A percentile compares a stretch with the other conserved stretches of the same genome.
Conservation (phyloP, 2,888 invertebrate species). For the Venustoraphidia nigricollis region DNA sequence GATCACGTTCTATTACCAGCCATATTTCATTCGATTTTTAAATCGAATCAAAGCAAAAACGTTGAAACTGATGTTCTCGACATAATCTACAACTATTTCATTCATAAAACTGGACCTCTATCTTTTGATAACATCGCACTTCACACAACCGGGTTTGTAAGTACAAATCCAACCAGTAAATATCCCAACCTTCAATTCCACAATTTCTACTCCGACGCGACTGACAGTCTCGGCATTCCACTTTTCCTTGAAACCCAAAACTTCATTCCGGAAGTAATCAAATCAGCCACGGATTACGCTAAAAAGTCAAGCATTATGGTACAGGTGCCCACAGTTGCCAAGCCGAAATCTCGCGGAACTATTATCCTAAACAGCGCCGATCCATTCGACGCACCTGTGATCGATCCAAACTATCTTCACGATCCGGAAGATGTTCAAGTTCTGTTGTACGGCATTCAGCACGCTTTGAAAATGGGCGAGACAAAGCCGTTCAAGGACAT, state of each 20-base stretch:
- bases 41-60: not conserved
- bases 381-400: conserved; percentile 52
- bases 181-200: not conserved
- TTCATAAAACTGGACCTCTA: not conserved
- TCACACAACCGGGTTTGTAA: not conserved
- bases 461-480: conserved; percentile 34
- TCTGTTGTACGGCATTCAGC: conserved; percentile 39
- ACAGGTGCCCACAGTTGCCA: conserved; percentile 11
- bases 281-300: too few relatives aligned
- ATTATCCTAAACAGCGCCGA: conserved; percentile 50
- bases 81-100: not conserved
- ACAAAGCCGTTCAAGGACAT: conserved; percentile 41
- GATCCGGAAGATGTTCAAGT: conserved; percentile 40
- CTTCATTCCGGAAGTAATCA: not conserved
- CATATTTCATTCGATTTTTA: too few relatives aligned
- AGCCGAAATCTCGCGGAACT: conserved; percentile 53
- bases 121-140: too few relatives aligned
- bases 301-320: too few relatives aligned
- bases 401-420: conserved; percentile 62
- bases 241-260: not conserved
- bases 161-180: not conserved
- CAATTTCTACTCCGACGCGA: not conserved
- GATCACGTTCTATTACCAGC: not conserved
- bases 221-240: not conserved
- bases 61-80: not conserved